Evolutionary conservation across 1,140 invertebrate genomes (phyloP).

Genomic region (Drosophila equinoxialis): DNA sequence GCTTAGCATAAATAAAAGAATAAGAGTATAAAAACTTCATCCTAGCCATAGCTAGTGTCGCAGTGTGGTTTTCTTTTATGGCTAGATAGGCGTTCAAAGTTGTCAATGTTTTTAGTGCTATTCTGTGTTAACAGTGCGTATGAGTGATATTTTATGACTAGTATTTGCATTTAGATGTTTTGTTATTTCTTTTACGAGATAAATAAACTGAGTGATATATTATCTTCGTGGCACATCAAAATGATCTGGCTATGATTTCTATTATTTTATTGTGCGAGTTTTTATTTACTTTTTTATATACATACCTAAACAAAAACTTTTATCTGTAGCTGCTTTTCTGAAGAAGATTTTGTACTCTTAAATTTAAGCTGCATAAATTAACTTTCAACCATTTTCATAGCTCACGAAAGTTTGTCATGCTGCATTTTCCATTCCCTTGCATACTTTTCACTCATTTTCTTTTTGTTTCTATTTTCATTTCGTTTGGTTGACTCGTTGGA

Average conservation of each 20-base stretch:
- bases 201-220: not conserved
- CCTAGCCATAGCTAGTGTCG: not conserved
- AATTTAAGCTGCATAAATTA: slow-evolving; percentile 1
- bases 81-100: slow-evolving; percentile 27
- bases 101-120: slow-evolving; percentile 26
- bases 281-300: not conserved
- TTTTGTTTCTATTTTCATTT: not conserved
- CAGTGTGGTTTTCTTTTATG: slow-evolving; percentile 38
- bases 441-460: slow-evolving; percentile 3
- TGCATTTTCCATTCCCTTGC: slow-evolving; percentile 16
- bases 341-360: not conserved
- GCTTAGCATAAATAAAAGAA: no score
- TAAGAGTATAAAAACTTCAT: not conserved
- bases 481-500: not conserved
- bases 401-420: slow-evolving; percentile 6
- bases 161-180: slow-evolving; percentile 45
- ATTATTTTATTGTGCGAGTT: not conserved
- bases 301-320: not conserved
- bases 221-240: not conserved
- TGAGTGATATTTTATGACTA: slow-evolving; percentile 55
- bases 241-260: not conserved
- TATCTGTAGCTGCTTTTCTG: not conserved
- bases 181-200: slow-evolving; percentile 29
- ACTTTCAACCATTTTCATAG: slow-evolving; percentile 1
- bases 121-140: slow-evolving; percentile 42